Conservation (phyloP, 2,888 invertebrate species). For the Corythucha ciliata region DNA sequence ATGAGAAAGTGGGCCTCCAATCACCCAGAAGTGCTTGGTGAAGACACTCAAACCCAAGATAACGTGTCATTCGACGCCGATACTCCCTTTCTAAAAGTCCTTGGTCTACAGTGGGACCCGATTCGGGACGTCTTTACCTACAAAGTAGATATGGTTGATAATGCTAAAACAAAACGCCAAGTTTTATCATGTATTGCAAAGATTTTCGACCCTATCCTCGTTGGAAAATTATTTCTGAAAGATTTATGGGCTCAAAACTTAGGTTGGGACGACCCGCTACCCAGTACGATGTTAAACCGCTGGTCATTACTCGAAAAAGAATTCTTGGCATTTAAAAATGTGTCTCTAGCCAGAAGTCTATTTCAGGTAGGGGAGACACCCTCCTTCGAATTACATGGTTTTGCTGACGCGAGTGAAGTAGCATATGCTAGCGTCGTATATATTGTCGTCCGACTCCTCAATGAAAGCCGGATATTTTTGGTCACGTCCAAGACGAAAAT, state of each 20-base stretch:
- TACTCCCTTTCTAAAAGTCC: conserved; percentile 20
- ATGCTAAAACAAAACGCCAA: conserved; percentile 17
- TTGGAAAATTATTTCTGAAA: conserved; percentile 31
- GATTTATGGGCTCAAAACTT: conserved; percentile 27
- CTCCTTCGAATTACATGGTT: conserved; percentile 18
- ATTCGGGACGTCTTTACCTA: conserved; percentile 23
- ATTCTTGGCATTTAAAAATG: too few relatives aligned
- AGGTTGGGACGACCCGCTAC: conserved; percentile 32
- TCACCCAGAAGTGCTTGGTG: conserved; percentile 2
- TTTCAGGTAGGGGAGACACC: too few relatives aligned
- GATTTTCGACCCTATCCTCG: conserved; percentile 30
- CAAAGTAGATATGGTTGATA: not conserved
- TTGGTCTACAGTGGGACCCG: conserved; percentile 31
- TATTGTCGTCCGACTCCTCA: not conserved
- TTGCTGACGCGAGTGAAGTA: conserved; percentile 13
- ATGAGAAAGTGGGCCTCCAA: conserved; percentile 20
- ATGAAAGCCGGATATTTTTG: not conserved
- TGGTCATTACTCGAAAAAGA: too few relatives aligned
- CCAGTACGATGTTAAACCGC: not conserved
- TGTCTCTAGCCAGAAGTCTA: not conserved
- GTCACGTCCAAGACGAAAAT: conserved; percentile 13
- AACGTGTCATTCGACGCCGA: conserved; percentile 1
- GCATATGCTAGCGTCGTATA: conserved; percentile 15
- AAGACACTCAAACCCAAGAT: not conserved
- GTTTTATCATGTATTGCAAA: conserved; percentile 19